A percentile compares a stretch with the other conserved stretches of the same genome.
Conservation (phyloP, 2,797 vertebrate genomes). For the Jordanella pulchra region DNA sequence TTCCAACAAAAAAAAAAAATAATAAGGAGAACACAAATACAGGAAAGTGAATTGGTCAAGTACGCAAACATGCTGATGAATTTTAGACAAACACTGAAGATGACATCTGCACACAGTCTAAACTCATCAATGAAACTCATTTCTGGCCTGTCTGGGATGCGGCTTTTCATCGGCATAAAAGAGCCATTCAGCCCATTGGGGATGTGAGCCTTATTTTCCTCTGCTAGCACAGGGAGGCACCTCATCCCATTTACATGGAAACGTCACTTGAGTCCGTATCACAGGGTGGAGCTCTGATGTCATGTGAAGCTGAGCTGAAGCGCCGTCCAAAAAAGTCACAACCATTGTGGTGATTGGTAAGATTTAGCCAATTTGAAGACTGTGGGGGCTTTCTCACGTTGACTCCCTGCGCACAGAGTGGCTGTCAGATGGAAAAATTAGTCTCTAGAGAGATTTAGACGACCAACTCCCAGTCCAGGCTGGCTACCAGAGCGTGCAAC, state of each 20-base stretch:
- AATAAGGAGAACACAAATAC: slow-evolving; percentile 46
- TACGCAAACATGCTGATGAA: slow-evolving; percentile 58
- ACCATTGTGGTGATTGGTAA: slow-evolving; percentile 45
- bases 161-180: slow-evolving; percentile 63
- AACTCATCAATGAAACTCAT: slow-evolving; percentile 68
- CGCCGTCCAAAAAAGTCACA: slow-evolving; percentile 47
- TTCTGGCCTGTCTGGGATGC: slow-evolving; percentile 63
- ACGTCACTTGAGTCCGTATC: slow-evolving; percentile 76
- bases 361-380: slow-evolving; percentile 38
- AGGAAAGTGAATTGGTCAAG: slow-evolving; percentile 57
- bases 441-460: slow-evolving; percentile 56
- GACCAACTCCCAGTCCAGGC: slow-evolving; percentile 52
- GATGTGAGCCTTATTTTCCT: slow-evolving; percentile 76
- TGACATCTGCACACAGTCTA: slow-evolving; percentile 68
- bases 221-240: slow-evolving; percentile 69
- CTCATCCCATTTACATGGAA: slow-evolving; percentile 72
- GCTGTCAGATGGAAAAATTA: slow-evolving; percentile 63
- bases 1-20: slow-evolving; percentile 1
- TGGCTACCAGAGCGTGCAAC: slow-evolving; percentile 55
- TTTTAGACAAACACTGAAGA: slow-evolving; percentile 55
- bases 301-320: slow-evolving; percentile 45
- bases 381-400: slow-evolving; percentile 56
- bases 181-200: slow-evolving; percentile 69
- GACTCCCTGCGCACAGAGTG: slow-evolving; percentile 32
- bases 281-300: slow-evolving; percentile 71